phyloP scores from a whole-genome alignment of 2,888 invertebrate species.

The Miltochrista miniata region DNA sequence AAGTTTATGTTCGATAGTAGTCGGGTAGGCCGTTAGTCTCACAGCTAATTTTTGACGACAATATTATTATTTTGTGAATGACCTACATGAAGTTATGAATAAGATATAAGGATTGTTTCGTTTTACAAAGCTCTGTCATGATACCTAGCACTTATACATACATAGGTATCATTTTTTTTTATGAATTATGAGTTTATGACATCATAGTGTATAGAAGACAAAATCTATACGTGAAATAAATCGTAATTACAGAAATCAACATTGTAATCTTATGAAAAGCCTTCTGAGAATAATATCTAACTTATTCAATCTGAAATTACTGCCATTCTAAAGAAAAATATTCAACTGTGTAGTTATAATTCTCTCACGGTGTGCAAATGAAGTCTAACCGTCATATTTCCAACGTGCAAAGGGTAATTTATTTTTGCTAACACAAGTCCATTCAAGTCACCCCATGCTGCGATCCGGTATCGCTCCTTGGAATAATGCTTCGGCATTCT shows the following conservation, averaged over 20 bases:
- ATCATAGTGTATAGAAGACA: background rate
- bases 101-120: too few species aligned
- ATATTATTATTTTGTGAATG: too few species aligned
- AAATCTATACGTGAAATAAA: background rate
- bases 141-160: too few species aligned
- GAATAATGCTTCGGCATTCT: constrained; percentile 28
- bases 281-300: constrained; percentile 2
- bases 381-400: constrained; percentile 7
- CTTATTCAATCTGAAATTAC: background rate
- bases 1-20: too few species aligned
- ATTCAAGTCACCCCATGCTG: constrained; percentile 37
- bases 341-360: constrained; percentile 7
- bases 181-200: too few species aligned
- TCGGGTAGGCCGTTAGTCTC: too few species aligned
- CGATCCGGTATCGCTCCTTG: constrained; percentile 33
- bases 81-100: too few species aligned
- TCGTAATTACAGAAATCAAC: background rate
- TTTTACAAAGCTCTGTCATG: too few species aligned
- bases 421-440: constrained; percentile 20
- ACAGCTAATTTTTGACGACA: too few species aligned
- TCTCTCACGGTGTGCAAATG: constrained; percentile 14
- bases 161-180: too few species aligned
- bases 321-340: background rate
- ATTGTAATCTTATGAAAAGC: background rate
- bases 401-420: constrained; percentile 11